phyloP scores from a whole-genome alignment of 2,888 invertebrate species.

The Eretmocerus hayati region DNA sequence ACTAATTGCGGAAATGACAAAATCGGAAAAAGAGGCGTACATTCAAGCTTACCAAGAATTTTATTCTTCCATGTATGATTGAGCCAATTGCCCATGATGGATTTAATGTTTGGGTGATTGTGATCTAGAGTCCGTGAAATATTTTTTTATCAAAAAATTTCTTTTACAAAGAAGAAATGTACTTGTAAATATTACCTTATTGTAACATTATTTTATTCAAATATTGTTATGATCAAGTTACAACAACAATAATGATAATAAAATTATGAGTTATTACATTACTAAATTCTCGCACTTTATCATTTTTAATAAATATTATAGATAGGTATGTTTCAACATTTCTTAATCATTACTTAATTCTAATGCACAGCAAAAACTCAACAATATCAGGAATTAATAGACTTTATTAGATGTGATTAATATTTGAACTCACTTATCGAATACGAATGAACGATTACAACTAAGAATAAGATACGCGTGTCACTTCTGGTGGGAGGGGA shows the following conservation, averaged over 20 bases:
- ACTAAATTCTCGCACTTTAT: slow-evolving; percentile 3
- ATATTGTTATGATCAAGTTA: slow-evolving; percentile 17
- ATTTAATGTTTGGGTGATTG: slow-evolving; percentile 9
- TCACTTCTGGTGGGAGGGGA: slow-evolving; percentile 46
- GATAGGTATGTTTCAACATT: slow-evolving; percentile 4
- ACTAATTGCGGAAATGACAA: slow-evolving; percentile 84
- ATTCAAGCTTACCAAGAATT: slow-evolving; percentile 91
- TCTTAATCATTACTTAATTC: slow-evolving; percentile 25
- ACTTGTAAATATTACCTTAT: slow-evolving; percentile 16
- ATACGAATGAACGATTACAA: too few species aligned
- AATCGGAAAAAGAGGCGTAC: slow-evolving; percentile 86
- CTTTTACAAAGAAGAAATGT: too few species aligned
- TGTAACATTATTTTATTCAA: slow-evolving; percentile 18
- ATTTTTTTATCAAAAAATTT: slow-evolving; percentile 34
- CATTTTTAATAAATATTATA: slow-evolving; percentile 1
- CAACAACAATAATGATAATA: slow-evolving; percentile 15
- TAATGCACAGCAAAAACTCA: slow-evolving; percentile 38
- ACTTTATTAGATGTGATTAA: slow-evolving; percentile 14
- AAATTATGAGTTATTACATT: slow-evolving; percentile 8
- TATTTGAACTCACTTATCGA: slow-evolving; percentile 6
- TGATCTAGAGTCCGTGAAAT: slow-evolving; percentile 26
- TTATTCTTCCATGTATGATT: slow-evolving; percentile 73
- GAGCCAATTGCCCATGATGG: slow-evolving; percentile 4
- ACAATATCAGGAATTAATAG: slow-evolving; percentile 31
- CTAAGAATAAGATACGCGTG: slow-evolving; percentile 31